A percentile compares a stretch with the other conserved stretches of the same genome.
Conservation (phyloP, 2,888 invertebrate species). For the Heteromurus nitidus region DNA sequence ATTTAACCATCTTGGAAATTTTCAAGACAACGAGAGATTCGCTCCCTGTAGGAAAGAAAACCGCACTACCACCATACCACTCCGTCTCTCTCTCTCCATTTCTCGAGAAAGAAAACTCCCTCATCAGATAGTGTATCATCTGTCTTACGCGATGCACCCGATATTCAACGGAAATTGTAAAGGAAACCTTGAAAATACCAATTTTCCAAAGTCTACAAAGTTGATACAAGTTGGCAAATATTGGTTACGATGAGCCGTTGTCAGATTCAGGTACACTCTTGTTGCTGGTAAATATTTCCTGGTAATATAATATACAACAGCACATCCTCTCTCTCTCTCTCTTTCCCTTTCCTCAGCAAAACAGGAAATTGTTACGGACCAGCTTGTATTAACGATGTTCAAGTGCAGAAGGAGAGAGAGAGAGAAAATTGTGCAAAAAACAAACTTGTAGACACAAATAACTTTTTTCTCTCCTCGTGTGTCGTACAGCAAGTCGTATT, state of each 20-base stretch:
- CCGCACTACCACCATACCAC: too few species aligned
- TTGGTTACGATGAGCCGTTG: background rate
- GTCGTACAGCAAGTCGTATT: too few species aligned
- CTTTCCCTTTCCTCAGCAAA: background rate
- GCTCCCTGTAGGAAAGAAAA: too few species aligned
- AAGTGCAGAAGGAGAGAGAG: too few species aligned
- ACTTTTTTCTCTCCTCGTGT: too few species aligned
- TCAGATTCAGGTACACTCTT: background rate
- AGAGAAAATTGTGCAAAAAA: too few species aligned
- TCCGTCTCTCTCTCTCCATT: constrained; percentile 6
- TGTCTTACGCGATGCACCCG: too few species aligned
- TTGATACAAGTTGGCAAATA: background rate
- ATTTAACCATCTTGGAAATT: too few species aligned
- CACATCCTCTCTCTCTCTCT: too few species aligned
- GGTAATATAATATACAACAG: constrained; percentile 1
- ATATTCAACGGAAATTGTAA: constrained; percentile 1
- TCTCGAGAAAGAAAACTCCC: background rate
- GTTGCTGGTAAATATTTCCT: background rate
- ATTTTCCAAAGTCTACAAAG: background rate
- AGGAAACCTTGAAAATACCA: background rate
- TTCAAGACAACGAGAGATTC: too few species aligned
- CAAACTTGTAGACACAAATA: too few species aligned
- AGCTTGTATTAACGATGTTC: constrained; percentile 1
- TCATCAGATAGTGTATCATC: too few species aligned
- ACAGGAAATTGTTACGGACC: constrained; percentile 1